phyloP scores from a whole-genome alignment of 2,113 vertebrate genomes.

The Isichthys henryi region DNA sequence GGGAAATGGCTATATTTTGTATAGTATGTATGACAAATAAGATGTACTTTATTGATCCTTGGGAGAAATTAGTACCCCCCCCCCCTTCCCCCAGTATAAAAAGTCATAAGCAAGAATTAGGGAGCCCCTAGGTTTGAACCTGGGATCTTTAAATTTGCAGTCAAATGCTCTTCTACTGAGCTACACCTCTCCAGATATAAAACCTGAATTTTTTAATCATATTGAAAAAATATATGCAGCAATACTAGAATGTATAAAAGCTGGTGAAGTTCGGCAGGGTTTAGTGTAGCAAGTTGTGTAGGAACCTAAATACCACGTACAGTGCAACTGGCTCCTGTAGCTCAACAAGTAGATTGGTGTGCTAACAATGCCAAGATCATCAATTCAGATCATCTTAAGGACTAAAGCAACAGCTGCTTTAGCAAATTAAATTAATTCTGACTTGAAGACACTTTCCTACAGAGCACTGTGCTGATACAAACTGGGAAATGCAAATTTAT shows the following conservation, averaged over 20 bases:
- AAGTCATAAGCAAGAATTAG: background rate
- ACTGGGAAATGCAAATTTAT: background rate
- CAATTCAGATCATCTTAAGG: background rate
- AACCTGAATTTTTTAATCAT: background rate
- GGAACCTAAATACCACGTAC: background rate
- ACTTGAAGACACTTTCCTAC: background rate
- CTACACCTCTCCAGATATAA: constrained; percentile 48
- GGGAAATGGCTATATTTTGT: background rate
- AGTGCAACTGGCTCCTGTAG: background rate
- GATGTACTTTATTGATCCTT: background rate
- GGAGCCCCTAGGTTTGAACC: constrained; percentile 49
- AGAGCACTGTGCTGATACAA: background rate
- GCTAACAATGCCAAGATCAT: background rate
- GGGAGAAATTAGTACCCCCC: background rate
- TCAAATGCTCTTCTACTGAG: constrained; percentile 65
- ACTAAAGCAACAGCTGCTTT: background rate
- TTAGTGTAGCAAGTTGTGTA: background rate
- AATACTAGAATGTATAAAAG: background rate
- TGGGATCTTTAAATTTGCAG: constrained; percentile 61
- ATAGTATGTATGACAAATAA: background rate
- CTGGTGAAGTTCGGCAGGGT: background rate
- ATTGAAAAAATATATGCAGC: background rate
- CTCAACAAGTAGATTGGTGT: background rate
- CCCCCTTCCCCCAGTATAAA: background rate
- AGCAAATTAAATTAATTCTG: background rate